Percentiles rank a stretch among this genome's conserved stretches.
These are phyloP conservation scores for Coptotermes formosanus DNA, from an alignment of 1,140 invertebrate genomes.

Conservation along the genomic window DNA sequence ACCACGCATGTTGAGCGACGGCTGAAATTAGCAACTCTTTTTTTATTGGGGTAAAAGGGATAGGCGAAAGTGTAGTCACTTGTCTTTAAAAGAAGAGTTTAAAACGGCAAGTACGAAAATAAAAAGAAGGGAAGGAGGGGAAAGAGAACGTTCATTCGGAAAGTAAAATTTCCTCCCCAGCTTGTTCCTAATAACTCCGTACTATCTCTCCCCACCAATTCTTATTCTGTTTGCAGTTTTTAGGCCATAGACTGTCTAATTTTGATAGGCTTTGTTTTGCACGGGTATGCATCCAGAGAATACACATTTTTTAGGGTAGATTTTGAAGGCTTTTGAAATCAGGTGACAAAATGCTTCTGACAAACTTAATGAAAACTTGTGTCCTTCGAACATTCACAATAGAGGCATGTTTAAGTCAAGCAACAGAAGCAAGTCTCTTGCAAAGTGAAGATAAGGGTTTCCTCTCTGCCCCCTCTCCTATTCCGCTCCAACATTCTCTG, in stretches of 20 bases:
- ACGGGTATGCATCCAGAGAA: background rate
- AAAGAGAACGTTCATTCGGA: background rate
- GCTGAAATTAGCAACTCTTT: background rate
- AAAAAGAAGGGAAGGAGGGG: background rate
- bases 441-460: too few relatives aligned
- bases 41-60: background rate
- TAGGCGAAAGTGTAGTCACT: background rate
- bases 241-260: background rate
- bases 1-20: background rate
- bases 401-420: too few relatives aligned
- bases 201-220: background rate
- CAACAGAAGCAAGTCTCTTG: too few relatives aligned
- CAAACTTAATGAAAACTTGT: too few relatives aligned
- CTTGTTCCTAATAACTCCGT: background rate
- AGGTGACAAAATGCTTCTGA: too few relatives aligned
- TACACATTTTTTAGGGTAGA: background rate
- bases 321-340: too few relatives aligned
- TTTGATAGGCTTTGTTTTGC: background rate
- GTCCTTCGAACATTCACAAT: too few relatives aligned
- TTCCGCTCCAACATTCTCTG: too few relatives aligned
- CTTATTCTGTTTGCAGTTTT: background rate
- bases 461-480: too few relatives aligned
- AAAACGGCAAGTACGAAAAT: background rate
- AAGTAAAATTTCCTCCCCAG: background rate
- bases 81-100: background rate